Conservation (phyloP, 1,140 invertebrate species). For the Drosophila ironensis region DNA sequence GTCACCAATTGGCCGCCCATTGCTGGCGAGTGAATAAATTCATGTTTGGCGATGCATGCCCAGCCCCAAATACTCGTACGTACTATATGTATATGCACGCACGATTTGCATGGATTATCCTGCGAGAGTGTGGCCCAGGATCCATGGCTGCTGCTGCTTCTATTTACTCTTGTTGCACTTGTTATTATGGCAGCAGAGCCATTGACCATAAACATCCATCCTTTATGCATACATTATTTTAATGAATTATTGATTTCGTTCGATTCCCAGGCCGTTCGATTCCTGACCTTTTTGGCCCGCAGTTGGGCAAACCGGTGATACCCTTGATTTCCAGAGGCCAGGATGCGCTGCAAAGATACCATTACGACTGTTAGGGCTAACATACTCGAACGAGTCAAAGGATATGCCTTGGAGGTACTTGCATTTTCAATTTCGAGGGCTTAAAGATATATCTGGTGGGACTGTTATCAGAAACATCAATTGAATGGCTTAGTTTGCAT, state of each 20-base stretch:
- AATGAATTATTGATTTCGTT: slow-evolving; percentile 76
- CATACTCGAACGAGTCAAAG: too few species aligned
- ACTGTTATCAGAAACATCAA: too few species aligned
- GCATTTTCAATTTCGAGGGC: too few species aligned
- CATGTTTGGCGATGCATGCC: slow-evolving; percentile 8
- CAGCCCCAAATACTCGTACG: background rate
- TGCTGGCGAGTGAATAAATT: slow-evolving; percentile 32
- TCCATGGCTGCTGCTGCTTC: background rate
- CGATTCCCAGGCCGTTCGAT: slow-evolving; percentile 13
- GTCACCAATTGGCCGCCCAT: slow-evolving; percentile 34
- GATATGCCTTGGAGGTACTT: too few species aligned
- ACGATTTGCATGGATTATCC: slow-evolving; percentile 61
- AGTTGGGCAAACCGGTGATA: too few species aligned
- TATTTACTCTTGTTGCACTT: background rate
- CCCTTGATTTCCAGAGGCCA: background rate
- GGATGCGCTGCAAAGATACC: slow-evolving; percentile 8
- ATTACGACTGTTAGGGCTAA: too few species aligned
- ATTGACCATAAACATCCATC: slow-evolving; percentile 66
- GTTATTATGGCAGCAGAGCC: slow-evolving; percentile 26
- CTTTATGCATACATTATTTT: slow-evolving; percentile 77
- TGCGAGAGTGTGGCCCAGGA: background rate
- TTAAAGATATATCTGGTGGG: too few species aligned
- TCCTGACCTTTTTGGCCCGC: too few species aligned
- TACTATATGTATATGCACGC: slow-evolving; percentile 1
- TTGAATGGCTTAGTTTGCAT: too few species aligned